Conservation (phyloP, 2,113 vertebrate genomes). For the Colistium nudipinnis region DNA sequence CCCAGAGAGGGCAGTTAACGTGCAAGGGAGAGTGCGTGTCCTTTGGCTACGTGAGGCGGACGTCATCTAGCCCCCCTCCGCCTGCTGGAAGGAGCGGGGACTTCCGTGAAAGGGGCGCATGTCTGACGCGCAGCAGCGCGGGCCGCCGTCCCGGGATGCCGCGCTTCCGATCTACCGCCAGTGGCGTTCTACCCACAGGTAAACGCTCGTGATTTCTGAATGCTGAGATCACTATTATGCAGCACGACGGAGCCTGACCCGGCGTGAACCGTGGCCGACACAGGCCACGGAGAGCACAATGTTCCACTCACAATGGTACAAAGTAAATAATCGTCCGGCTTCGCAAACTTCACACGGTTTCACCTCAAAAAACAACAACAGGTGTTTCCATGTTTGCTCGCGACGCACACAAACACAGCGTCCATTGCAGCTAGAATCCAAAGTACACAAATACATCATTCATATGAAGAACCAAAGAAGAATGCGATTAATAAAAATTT, state of each 20-base stretch:
- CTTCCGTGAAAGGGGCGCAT: conserved; percentile 36
- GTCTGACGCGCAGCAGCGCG: conserved; percentile 7
- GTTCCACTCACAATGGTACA: background rate
- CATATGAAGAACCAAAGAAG: too few relatives aligned
- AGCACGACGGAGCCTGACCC: background rate
- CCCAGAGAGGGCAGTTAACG: conserved; percentile 58
- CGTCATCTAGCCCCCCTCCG: conserved; percentile 53
- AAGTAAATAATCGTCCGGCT: background rate
- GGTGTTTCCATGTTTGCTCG: background rate
- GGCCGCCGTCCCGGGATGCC: too few relatives aligned
- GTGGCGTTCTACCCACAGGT: conserved; percentile 10
- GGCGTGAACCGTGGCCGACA: background rate
- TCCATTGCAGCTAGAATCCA: too few relatives aligned
- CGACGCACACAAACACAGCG: too few relatives aligned
- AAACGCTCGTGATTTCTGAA: conserved; percentile 8
- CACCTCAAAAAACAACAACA: background rate
- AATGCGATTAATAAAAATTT: too few relatives aligned
- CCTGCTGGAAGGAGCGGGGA: conserved; percentile 55
- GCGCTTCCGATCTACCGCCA: conserved; percentile 1
- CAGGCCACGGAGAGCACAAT: background rate
- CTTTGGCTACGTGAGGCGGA: conserved; percentile 50
- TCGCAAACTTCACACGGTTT: background rate
- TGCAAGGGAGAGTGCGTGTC: conserved; percentile 60
- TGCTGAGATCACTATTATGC: conserved; percentile 8
- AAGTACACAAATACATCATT: too few relatives aligned